Evolutionary conservation across 2,113 vertebrate species (phyloP).

Genomic region (Nothoprocta pentlandii): DNA sequence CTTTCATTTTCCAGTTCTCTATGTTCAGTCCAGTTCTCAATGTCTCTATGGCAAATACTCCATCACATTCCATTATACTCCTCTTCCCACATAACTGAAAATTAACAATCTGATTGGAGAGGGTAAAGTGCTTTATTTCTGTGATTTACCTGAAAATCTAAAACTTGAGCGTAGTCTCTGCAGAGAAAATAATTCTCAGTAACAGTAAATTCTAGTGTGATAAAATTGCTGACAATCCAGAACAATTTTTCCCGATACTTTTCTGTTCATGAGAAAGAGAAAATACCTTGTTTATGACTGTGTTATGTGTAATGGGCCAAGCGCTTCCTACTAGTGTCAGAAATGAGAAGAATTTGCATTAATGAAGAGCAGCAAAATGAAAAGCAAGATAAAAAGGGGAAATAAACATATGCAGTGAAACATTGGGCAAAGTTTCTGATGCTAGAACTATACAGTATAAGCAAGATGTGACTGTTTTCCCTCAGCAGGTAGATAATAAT

Average conservation of each 20-base stretch:
- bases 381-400: constrained; percentile 28
- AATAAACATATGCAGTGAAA: constrained; percentile 22
- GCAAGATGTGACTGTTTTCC: not conserved
- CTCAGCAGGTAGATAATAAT: constrained; percentile 23
- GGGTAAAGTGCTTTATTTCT: constrained; percentile 22
- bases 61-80: not conserved
- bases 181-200: constrained; percentile 43
- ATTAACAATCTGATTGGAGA: constrained; percentile 6
- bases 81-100: constrained; percentile 27
- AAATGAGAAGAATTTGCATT: constrained; percentile 67
- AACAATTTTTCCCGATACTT: constrained; percentile 30
- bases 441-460: not conserved
- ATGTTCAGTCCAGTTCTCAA: not conserved
- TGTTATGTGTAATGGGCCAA: constrained; percentile 58
- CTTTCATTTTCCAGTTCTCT: not conserved
- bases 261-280: constrained; percentile 37
- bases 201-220: constrained; percentile 36
- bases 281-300: constrained; percentile 61
- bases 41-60: not conserved
- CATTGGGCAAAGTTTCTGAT: not conserved
- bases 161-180: constrained; percentile 10
- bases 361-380: constrained; percentile 44
- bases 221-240: constrained; percentile 41
- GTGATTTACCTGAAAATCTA: constrained; percentile 31
- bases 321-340: not conserved